These are phyloP conservation scores for Grammomys dolichurus DNA, from an alignment of 2,113 vertebrate species.

Conservation along the genomic window DNA sequence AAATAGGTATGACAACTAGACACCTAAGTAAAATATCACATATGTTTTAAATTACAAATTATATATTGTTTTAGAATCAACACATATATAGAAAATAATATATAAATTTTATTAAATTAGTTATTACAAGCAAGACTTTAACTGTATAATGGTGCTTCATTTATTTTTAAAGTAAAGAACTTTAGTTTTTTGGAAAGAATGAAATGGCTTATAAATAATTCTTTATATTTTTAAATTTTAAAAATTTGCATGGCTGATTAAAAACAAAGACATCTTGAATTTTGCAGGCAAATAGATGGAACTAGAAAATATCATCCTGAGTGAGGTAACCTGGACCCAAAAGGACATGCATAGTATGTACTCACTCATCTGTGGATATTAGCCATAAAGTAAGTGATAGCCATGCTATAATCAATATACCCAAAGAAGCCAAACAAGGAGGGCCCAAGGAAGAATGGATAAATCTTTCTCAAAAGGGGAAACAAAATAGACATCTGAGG, in stretches of 20 bases:
- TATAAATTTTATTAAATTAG: neutral
- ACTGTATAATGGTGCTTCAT: neutral
- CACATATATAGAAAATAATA: neutral
- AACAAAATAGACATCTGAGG: no score
- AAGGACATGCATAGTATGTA: no score
- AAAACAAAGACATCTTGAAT: no score
- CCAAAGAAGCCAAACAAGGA: no score
- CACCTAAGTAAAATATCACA: neutral
- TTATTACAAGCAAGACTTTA: slow-evolving; percentile 13
- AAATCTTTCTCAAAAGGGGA: no score
- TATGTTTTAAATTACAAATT: neutral
- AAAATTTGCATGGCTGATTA: neutral
- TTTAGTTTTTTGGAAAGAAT: neutral
- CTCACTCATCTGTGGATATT: no score
- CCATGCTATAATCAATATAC: no score
- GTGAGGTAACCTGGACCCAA: no score
- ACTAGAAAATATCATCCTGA: no score
- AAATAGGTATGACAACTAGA: neutral
- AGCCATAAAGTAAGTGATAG: no score
- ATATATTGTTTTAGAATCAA: neutral
- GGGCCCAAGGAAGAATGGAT: no score
- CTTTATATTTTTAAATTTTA: slow-evolving; percentile 9
- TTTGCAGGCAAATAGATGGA: no score
- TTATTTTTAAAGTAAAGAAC: slow-evolving; percentile 6
- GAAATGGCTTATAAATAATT: neutral